A percentile compares a stretch with the other conserved stretches of the same genome.
These are phyloP conservation scores for Campoletis raptor DNA, from an alignment of 2,888 invertebrate species.

Conservation along the genomic window DNA sequence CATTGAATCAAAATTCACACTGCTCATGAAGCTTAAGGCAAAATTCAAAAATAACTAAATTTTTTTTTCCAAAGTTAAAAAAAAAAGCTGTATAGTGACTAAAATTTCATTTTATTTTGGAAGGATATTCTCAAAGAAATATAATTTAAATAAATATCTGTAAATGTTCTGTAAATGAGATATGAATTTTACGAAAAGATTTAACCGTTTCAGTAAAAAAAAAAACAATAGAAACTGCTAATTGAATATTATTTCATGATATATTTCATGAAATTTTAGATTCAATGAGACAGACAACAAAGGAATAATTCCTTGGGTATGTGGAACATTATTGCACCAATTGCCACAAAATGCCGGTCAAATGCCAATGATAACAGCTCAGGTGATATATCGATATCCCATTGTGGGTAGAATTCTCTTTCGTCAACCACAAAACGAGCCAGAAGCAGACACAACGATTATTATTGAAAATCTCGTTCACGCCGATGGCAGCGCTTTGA, in stretches of 20 bases:
- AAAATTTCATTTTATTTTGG: neutral
- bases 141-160: neutral
- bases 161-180: neutral
- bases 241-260: neutral
- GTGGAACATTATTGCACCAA: slow-evolving; percentile 89
- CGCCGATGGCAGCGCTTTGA: slow-evolving; percentile 92
- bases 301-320: slow-evolving; percentile 87
- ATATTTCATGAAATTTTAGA: slow-evolving; percentile 76
- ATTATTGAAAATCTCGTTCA: slow-evolving; percentile 94
- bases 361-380: slow-evolving; percentile 91
- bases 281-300: slow-evolving; percentile 85
- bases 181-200: neutral
- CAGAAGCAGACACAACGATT: slow-evolving; percentile 94
- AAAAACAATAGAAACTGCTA: slow-evolving; percentile 74
- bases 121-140: neutral
- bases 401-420: slow-evolving; percentile 94
- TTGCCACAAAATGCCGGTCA: slow-evolving; percentile 89
- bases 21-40: neutral
- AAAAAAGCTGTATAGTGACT: neutral
- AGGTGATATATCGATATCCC: slow-evolving; percentile 94
- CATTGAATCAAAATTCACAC: neutral
- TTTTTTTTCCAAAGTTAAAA: neutral
- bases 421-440: slow-evolving; percentile 92
- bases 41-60: neutral
- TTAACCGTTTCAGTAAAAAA: neutral